Conservation (phyloP, 2,113 vertebrate species). For the Oryctolagus cuniculus region DNA sequence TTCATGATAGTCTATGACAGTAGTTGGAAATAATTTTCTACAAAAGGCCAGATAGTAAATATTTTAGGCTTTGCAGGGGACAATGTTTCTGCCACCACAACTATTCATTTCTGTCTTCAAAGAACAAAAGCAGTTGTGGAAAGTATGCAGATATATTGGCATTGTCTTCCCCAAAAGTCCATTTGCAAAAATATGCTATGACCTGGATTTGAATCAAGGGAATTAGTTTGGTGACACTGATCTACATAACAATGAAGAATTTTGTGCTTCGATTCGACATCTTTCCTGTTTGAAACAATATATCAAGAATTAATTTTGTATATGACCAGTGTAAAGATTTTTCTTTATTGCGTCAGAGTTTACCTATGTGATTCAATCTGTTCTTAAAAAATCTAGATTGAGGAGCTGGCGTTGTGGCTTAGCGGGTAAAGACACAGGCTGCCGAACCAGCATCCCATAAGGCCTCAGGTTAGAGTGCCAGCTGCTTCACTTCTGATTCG, state of each 20-base stretch:
- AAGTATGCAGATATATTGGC: conserved; percentile 15
- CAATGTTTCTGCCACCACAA: neutral
- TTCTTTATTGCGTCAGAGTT: conserved; percentile 7
- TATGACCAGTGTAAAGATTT: neutral
- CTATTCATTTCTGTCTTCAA: conserved; percentile 1
- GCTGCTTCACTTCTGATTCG: too few species aligned
- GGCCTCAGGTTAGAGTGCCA: too few species aligned
- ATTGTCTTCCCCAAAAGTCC: conserved; percentile 36
- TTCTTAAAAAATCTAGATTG: neutral
- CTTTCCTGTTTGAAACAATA: neutral
- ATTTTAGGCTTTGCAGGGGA: conserved; percentile 30
- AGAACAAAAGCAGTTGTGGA: conserved; percentile 28
- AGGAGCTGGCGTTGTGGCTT: too few species aligned
- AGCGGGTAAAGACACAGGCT: too few species aligned
- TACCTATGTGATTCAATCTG: neutral
- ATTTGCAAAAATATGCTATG: neutral
- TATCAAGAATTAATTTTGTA: neutral
- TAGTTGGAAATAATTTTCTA: neutral
- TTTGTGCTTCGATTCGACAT: neutral
- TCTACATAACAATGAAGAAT: neutral
- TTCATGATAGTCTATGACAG: neutral
- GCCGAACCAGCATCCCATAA: too few species aligned
- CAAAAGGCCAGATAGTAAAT: neutral
- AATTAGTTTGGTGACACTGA: neutral
- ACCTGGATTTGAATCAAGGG: neutral